Percentiles rank a stretch among this genome's conserved stretches.
phyloP scores from a whole-genome alignment of 2,113 vertebrate species.

The Columba janthina region DNA sequence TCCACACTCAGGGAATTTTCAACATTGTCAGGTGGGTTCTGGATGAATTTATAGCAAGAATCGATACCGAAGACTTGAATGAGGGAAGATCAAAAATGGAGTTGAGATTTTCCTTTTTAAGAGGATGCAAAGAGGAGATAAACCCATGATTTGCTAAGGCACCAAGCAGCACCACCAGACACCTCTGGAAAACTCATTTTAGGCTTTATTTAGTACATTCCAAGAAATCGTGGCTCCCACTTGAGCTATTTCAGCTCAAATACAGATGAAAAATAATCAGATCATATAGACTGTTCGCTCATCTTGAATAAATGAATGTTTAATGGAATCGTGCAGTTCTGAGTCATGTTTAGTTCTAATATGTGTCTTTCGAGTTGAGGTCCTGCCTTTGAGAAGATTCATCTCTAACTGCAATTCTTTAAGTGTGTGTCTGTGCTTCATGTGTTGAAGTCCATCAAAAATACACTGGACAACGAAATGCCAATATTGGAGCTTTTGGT shows the following conservation, averaged over 20 bases:
- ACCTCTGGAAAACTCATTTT: slow-evolving; percentile 15
- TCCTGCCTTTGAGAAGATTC: background rate
- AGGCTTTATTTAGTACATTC: background rate
- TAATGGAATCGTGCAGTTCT: background rate
- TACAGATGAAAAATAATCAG: background rate
- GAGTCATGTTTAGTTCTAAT: background rate
- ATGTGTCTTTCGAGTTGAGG: background rate
- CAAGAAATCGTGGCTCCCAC: background rate
- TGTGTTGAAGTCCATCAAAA: background rate
- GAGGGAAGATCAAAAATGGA: background rate
- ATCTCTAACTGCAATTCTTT: background rate
- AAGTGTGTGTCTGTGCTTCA: background rate
- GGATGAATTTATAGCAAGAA: background rate
- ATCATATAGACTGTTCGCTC: background rate
- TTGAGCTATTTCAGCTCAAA: slow-evolving; percentile 11
- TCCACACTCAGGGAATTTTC: background rate
- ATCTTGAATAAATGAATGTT: background rate
- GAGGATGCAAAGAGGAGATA: background rate
- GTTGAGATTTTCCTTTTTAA: background rate
- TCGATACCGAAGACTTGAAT: background rate
- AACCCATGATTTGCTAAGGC: background rate
- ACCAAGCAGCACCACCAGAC: background rate
- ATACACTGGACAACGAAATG: background rate
- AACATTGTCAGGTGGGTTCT: background rate
- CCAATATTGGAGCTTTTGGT: background rate